Percentiles rank a stretch among this genome's conserved stretches.
phyloP scores from a whole-genome alignment of 2,113 vertebrate genomes.

The Myrmophylax atrothorax region DNA sequence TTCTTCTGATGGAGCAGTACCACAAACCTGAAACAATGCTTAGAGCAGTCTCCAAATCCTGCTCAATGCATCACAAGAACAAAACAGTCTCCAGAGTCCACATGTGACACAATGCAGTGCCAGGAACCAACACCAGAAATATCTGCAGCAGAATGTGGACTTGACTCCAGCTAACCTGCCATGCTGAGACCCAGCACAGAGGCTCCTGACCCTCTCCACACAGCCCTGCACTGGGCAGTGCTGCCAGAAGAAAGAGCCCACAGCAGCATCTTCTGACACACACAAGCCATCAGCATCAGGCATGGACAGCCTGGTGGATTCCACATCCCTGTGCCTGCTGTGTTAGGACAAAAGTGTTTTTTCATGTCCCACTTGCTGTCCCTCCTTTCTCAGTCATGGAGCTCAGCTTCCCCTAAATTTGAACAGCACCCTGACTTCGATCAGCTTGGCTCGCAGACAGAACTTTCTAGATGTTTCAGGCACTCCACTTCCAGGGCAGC shows the following conservation, averaged over 20 bases:
- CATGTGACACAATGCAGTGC: accelerated
- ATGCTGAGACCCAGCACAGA: neutral
- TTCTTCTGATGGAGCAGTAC: neutral
- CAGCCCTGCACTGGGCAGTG: neutral
- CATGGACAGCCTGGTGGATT: neutral
- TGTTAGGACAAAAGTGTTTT: neutral
- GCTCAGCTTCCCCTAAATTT: neutral
- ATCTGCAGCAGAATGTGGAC: neutral
- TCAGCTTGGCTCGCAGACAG: neutral
- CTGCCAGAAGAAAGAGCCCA: neutral
- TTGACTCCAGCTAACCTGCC: neutral
- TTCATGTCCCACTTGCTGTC: neutral
- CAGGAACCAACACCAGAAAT: neutral
- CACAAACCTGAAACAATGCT: neutral
- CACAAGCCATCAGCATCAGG: neutral
- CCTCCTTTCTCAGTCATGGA: neutral
- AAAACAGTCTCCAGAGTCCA: neutral
- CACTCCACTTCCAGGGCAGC: neutral
- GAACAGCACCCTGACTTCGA: neutral
- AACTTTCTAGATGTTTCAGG: neutral
- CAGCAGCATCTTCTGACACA: neutral
- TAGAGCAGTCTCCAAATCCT: neutral
- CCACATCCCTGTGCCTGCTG: accelerated
- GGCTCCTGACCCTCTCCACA: neutral
- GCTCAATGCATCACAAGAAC: neutral